Percentiles rank a stretch among this genome's conserved stretches.
Evolutionary conservation across 2,113 vertebrate species (phyloP).

Genomic region (Tetraodon nigroviridis): DNA sequence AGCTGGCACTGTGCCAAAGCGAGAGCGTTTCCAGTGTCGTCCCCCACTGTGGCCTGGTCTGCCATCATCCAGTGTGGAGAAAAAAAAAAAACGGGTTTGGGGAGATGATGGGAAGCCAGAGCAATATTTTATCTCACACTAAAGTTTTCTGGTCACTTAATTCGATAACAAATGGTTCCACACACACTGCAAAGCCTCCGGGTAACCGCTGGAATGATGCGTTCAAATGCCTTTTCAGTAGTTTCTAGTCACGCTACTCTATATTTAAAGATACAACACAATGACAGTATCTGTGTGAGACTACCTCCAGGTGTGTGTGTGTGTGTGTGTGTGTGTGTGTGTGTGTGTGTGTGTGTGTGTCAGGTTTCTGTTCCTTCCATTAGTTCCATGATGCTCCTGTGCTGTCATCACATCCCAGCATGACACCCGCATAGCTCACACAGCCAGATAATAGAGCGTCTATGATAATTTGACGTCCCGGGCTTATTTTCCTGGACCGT

Average conservation of each 20-base stretch:
- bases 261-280: slow-evolving; percentile 6
- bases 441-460: slow-evolving; percentile 34
- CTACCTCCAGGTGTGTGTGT: slow-evolving; percentile 7
- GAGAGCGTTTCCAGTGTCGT: slow-evolving; percentile 4
- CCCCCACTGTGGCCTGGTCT: slow-evolving; percentile 20
- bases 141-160: slow-evolving; percentile 38
- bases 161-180: slow-evolving; percentile 4
- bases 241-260: slow-evolving; percentile 7
- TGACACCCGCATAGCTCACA: slow-evolving; percentile 27
- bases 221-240: slow-evolving; percentile 7
- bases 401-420: slow-evolving; percentile 35
- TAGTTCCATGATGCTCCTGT: slow-evolving; percentile 12
- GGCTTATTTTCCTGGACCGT: slow-evolving; percentile 24
- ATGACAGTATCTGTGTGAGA: neutral
- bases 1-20: neutral
- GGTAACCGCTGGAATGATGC: slow-evolving; percentile 12
- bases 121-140: slow-evolving; percentile 15
- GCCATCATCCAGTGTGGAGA: slow-evolving; percentile 6
- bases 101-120: neutral
- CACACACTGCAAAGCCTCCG: slow-evolving; percentile 5
- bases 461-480: slow-evolving; percentile 42
- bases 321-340: too few species aligned
- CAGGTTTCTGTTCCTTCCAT: slow-evolving; percentile 41
- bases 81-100: too few species aligned
- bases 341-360: slow-evolving; percentile 26